Evolutionary conservation across 2,888 invertebrate species (phyloP).

Genomic region (Drosophila kuntzei): DNA sequence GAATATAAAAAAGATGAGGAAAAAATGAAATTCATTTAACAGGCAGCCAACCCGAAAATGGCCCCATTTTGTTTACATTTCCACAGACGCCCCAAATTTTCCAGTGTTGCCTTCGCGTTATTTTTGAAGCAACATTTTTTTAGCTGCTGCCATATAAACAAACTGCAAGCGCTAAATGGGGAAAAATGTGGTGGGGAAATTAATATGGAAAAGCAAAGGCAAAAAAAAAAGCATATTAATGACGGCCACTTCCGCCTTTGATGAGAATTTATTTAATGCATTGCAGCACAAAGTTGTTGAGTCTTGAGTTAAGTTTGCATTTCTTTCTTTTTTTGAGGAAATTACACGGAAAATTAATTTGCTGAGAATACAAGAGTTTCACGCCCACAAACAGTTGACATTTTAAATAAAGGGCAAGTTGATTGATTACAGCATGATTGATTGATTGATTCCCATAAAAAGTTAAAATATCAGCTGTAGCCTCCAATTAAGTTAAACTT

Average conservation of each 20-base stretch:
- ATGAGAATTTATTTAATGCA: constrained; percentile 57
- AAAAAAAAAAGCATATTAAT: constrained; percentile 51
- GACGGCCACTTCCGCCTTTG: constrained; percentile 63
- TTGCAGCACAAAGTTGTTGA: constrained; percentile 36
- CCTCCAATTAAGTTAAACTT: neutral
- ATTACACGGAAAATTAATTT: constrained; percentile 48
- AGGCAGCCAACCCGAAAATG: constrained; percentile 45
- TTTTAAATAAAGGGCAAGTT: constrained; percentile 64
- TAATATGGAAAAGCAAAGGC: constrained; percentile 25
- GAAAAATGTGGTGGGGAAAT: neutral
- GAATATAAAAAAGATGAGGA: constrained; percentile 29
- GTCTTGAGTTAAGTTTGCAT: constrained; percentile 9
- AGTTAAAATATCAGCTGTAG: neutral
- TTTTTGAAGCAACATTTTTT: constrained; percentile 59
- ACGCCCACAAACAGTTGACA: constrained; percentile 53
- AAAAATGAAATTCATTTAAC: constrained; percentile 19
- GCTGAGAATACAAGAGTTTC: constrained; percentile 30
- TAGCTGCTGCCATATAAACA: constrained; percentile 57
- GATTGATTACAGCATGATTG: constrained; percentile 75
- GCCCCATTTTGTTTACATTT: constrained; percentile 70
- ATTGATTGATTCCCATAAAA: constrained; percentile 39
- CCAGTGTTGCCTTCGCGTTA: constrained; percentile 52
- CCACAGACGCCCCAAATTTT: constrained; percentile 65
- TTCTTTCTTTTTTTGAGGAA: constrained; percentile 7
- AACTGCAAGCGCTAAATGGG: constrained; percentile 37